phyloP scores from a whole-genome alignment of 2,797 vertebrate genomes.

The Pseudochaenichthys georgianus region DNA sequence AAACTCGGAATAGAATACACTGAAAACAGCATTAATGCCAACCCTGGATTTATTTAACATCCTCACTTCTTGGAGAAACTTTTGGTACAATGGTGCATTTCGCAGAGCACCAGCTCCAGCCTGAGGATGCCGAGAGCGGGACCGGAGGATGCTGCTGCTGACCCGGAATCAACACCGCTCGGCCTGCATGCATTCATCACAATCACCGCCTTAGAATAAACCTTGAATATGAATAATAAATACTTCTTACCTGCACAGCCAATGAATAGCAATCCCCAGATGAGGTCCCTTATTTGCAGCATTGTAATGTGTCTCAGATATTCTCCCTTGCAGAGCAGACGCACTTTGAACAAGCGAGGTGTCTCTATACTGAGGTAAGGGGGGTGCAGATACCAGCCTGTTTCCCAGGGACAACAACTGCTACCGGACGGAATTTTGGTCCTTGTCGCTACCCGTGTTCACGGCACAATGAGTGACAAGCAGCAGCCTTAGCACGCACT shows the following conservation, averaged over 20 bases:
- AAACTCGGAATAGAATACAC: neutral
- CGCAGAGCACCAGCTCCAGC: slow-evolving; percentile 4
- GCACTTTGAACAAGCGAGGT: slow-evolving; percentile 55
- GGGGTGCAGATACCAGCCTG: slow-evolving; percentile 42
- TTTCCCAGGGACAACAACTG: slow-evolving; percentile 60
- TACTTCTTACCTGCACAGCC: slow-evolving; percentile 90
- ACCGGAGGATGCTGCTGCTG: slow-evolving; percentile 68
- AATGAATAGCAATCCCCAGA: slow-evolving; percentile 91
- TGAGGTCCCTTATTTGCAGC: slow-evolving; percentile 89
- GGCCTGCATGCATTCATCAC: slow-evolving; percentile 18
- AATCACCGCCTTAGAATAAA: slow-evolving; percentile 1
- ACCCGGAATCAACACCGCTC: slow-evolving; percentile 14
- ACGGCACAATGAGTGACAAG: slow-evolving; percentile 93
- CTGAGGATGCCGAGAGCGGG: slow-evolving; percentile 52
- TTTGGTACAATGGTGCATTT: slow-evolving; percentile 2
- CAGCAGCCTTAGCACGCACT: slow-evolving; percentile 87
- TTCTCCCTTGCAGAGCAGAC: slow-evolving; percentile 80
- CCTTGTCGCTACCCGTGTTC: slow-evolving; percentile 86
- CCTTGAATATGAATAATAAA: slow-evolving; percentile 19
- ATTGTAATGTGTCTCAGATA: slow-evolving; percentile 87
- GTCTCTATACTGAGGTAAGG: slow-evolving; percentile 23
- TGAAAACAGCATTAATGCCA: neutral
- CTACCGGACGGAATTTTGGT: slow-evolving; percentile 68
- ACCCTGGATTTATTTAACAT: neutral
- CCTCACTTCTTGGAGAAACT: slow-evolving; percentile 32